These are phyloP conservation scores for Idris sp. DNA, from an alignment of 1,140 invertebrate species.

Conservation along the genomic window DNA sequence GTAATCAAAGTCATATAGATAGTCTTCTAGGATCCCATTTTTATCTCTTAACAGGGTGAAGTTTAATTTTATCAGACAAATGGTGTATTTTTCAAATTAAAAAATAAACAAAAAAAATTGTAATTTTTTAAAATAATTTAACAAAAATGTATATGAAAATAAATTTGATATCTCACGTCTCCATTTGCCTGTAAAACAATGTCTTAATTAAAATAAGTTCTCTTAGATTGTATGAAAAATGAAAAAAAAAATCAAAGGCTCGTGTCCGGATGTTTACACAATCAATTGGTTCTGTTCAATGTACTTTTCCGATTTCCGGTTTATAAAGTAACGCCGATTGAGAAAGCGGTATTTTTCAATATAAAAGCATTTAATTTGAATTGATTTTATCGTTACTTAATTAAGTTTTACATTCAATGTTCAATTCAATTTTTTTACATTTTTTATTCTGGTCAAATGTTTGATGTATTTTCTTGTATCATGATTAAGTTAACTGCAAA, in stretches of 20 bases:
- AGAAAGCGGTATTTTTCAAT: constrained; percentile 38
- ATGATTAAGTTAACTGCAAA: too few relatives aligned
- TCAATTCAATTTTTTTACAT: neutral
- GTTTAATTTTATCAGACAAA: too few relatives aligned
- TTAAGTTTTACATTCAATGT: neutral
- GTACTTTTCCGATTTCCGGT: constrained; percentile 58
- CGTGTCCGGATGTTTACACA: constrained; percentile 60
- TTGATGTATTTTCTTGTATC: too few relatives aligned
- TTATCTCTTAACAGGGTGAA: too few relatives aligned
- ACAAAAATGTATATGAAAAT: too few relatives aligned
- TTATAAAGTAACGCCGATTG: constrained; percentile 28
- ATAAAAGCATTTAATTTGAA: neutral
- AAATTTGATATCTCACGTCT: too few relatives aligned
- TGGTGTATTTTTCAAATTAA: too few relatives aligned
- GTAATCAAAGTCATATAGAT: too few relatives aligned
- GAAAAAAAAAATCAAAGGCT: constrained; percentile 46
- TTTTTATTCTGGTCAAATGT: too few relatives aligned
- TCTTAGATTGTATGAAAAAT: too few relatives aligned
- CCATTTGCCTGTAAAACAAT: constrained; percentile 13
- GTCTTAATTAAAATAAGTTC: constrained; percentile 39
- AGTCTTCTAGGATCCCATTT: too few relatives aligned
- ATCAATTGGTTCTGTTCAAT: constrained; percentile 26
- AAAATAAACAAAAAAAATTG: too few relatives aligned
- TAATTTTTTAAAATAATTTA: neutral
- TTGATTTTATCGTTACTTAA: constrained; percentile 1